Evolutionary conservation across 2,797 vertebrate genomes (phyloP), one percentile per base, ranked within the genome.

Genomic region (Nannoperca australis): DNA sequence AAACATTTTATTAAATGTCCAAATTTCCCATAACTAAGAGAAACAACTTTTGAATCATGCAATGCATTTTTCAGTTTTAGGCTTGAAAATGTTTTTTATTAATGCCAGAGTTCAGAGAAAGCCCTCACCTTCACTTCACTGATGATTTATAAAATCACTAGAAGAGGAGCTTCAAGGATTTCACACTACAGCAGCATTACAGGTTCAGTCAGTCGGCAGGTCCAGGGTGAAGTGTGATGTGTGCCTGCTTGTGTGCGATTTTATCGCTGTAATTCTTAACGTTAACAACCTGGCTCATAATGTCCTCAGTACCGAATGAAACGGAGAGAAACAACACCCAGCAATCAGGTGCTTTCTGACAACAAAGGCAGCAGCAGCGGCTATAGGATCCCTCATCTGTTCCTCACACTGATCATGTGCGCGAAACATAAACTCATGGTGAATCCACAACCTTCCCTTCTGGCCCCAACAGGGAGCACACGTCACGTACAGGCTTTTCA

Each of bases 401-500:
- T 58, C 71, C 78, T 81, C 83, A 87, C 88, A 76, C 69, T 63
- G 82, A 89, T 87, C 75, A 72, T 82, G 83, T 76, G 85, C 20
- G 59, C 61, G 8, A n/a, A 75, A 86, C 82, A 87, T 76, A 86
- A 89, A 92, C 87, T 86, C 75, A 50, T 76, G 66, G 85, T 87
- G 87, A 91, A 83, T 87, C 76, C 77, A 7, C 63, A 84, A 76
- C 81, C 73, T 84, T 82, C 64, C 65, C 68, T 81, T 72, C 73
- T 14, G 69, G 85, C 74, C 87, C 87, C 92, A 85, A 77, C 84
- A 85, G 88, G 88, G 91, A 92, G 85, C 83, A 82, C 88, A 87
- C 84, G 92, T 92, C 93, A 90, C 90, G 88, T 88, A 44, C 73
- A 92, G 81, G 85, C 90, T 91, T 91, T 94, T 94, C 92, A 92